Percentiles rank a stretch among this genome's conserved stretches.
Conservation (phyloP, 2,113 vertebrate species). For the Oncorhynchus mykiss region DNA sequence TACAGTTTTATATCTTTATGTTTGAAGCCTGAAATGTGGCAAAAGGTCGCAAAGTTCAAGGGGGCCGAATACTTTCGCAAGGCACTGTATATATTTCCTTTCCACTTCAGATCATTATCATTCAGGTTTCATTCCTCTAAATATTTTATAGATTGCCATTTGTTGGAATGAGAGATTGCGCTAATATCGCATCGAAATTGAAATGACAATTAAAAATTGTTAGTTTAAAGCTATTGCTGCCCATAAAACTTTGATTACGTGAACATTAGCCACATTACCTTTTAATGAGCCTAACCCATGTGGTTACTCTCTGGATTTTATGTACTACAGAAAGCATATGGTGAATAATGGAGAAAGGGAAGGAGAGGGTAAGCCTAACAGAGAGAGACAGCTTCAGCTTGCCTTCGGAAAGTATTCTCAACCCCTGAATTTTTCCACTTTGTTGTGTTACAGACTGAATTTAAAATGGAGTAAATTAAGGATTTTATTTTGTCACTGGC, state of each 20-base stretch:
- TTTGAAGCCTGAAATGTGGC: too few species aligned
- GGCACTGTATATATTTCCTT: constrained; percentile 30
- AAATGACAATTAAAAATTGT: constrained; percentile 99
- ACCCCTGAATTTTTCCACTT: too few species aligned
- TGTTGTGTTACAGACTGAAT: too few species aligned
- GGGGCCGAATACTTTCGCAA: too few species aligned
- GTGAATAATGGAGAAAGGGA: constrained; percentile 64
- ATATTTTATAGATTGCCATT: constrained; percentile 64
- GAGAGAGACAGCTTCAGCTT: too few species aligned
- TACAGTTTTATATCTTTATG: too few species aligned
- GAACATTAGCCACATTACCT: constrained; percentile 89
- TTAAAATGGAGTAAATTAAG: too few species aligned
- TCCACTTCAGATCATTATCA: constrained; percentile 57
- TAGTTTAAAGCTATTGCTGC: constrained; percentile 95
- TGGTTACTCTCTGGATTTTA: constrained; percentile 95
- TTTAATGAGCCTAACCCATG: constrained; percentile 94
- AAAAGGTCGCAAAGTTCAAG: too few species aligned
- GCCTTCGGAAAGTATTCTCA: too few species aligned
- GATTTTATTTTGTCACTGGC: too few species aligned
- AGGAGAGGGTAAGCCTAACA: constrained; percentile 21
- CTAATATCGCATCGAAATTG: constrained; percentile 89
- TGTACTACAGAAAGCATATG: constrained; percentile 72
- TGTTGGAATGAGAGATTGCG: constrained; percentile 86
- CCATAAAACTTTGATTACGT: constrained; percentile 99
- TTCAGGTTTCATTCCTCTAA: constrained; percentile 65